Evolutionary conservation across 2,888 invertebrate species (phyloP).

Genomic region (Athalia cordata): DNA sequence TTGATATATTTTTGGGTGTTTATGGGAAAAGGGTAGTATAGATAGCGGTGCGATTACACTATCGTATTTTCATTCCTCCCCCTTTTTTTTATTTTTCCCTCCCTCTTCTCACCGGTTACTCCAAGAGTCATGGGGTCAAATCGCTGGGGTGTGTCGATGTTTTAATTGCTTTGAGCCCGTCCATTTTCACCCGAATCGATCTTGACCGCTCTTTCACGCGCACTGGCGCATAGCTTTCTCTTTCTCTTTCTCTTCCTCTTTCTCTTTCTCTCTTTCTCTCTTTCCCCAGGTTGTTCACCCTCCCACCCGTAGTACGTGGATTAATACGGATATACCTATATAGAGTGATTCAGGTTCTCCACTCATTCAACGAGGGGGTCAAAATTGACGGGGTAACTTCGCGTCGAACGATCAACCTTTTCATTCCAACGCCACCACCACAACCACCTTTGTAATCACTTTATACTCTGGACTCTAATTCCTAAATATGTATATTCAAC

Average conservation of each 20-base stretch:
- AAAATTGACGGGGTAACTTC: neutral
- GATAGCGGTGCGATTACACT: no score
- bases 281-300: conserved; percentile 7
- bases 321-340: no score
- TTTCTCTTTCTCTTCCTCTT: conserved; percentile 35
- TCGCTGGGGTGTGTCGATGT: conserved; percentile 42
- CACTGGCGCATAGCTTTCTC: conserved; percentile 27
- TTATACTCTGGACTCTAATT: no score
- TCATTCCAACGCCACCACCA: neutral
- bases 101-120: neutral
- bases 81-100: neutral
- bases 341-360: neutral
- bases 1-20: neutral
- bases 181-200: conserved; percentile 36
- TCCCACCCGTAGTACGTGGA: neutral
- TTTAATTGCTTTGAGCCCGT: conserved; percentile 35
- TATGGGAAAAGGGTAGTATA: no score
- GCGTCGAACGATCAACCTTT: neutral
- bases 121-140: conserved; percentile 37
- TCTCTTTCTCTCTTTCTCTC: conserved; percentile 40
- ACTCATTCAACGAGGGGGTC: neutral
- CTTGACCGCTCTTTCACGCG: conserved; percentile 30
- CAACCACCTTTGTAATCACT: no score
- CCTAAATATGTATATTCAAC: no score
- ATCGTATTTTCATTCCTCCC: neutral